These are phyloP conservation scores for Bucorvus abyssinicus DNA, from an alignment of 2,797 vertebrate genomes.

Conservation along the genomic window DNA sequence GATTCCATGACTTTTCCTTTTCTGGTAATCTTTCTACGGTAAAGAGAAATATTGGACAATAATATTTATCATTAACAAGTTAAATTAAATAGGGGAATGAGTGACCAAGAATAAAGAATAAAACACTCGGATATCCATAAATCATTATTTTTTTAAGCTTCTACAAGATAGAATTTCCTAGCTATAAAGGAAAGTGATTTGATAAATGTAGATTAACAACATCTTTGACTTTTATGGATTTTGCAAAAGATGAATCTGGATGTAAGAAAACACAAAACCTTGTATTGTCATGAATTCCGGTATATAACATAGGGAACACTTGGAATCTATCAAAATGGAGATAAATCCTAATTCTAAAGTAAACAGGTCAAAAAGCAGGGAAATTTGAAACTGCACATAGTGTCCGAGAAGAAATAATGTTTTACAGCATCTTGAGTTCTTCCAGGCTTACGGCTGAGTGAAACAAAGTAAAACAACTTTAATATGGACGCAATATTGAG, in stretches of 20 bases:
- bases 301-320: not conserved
- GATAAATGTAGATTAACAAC: not conserved
- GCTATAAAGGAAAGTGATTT: not conserved
- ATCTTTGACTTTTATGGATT: not conserved
- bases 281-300: not conserved
- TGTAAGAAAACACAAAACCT: not conserved
- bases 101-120: not conserved
- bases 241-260: not conserved
- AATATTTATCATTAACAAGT: not conserved
- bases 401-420: not conserved
- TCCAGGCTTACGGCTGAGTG: not conserved
- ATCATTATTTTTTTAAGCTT: not conserved
- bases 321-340: not conserved
- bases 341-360: not conserved
- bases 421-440: not conserved
- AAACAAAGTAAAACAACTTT: not conserved
- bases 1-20: not conserved
- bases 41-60: not conserved
- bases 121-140: not conserved
- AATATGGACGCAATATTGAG: not conserved
- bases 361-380: not conserved
- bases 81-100: not conserved
- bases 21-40: not conserved
- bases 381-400: not conserved
- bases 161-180: not conserved